Conservation (phyloP, 1,140 invertebrate genomes). For the Drosophila truncata region DNA sequence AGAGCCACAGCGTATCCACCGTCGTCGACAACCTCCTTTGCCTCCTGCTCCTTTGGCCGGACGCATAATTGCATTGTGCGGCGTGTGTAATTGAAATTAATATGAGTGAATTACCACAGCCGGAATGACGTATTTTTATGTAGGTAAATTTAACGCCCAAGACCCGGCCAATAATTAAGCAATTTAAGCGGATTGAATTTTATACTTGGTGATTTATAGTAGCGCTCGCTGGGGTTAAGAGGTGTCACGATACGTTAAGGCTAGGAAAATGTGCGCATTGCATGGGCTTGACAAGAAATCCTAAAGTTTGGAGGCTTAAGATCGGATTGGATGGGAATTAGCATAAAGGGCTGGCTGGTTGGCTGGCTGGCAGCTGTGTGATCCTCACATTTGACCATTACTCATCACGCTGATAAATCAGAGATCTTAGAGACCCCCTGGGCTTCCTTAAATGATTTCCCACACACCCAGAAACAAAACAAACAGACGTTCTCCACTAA, state of each 20-base stretch:
- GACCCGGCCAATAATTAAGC: slow-evolving; percentile 79
- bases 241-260: slow-evolving; percentile 44
- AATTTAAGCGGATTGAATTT: slow-evolving; percentile 83
- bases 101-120: slow-evolving; percentile 77
- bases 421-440: slow-evolving; percentile 17
- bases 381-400: slow-evolving; percentile 56
- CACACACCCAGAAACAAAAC: slow-evolving; percentile 49
- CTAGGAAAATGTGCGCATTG: slow-evolving; percentile 25
- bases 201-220: slow-evolving; percentile 72
- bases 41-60: slow-evolving; percentile 7
- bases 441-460: slow-evolving; percentile 57
- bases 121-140: slow-evolving; percentile 76
- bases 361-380: slow-evolving; percentile 34
- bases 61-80: slow-evolving; percentile 83
- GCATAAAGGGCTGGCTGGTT: slow-evolving; percentile 23
- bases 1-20: slow-evolving; percentile 8
- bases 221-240: slow-evolving; percentile 52
- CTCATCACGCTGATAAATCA: slow-evolving; percentile 53
- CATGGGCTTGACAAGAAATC: slow-evolving; percentile 12
- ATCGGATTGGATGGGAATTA: slow-evolving; percentile 15
- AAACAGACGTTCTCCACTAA: slow-evolving; percentile 31
- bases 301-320: not conserved
- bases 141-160: slow-evolving; percentile 70
- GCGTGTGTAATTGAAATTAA: slow-evolving; percentile 84
- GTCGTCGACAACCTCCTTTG: not conserved